Conservation (phyloP, 2,113 vertebrate species). For the Malurus elegans region DNA sequence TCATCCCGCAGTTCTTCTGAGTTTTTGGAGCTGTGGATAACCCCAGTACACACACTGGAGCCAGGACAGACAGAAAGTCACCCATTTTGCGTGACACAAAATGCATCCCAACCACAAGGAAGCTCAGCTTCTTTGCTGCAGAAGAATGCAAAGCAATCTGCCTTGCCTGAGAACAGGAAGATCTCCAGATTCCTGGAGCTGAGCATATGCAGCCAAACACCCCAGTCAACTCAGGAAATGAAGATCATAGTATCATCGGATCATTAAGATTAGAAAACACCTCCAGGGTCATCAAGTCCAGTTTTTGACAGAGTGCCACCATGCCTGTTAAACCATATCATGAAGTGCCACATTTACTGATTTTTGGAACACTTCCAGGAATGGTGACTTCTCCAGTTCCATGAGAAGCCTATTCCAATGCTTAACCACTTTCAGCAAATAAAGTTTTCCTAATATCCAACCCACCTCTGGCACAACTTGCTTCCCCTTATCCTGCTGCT, state of each 20-base stretch:
- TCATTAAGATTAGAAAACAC: not conserved
- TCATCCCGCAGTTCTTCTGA: rapidly evolving
- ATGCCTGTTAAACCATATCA: not conserved
- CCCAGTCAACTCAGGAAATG: not conserved
- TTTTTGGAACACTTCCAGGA: not conserved
- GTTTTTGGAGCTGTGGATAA: not conserved
- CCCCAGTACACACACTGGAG: not conserved
- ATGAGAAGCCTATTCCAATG: not conserved
- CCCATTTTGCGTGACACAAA: rapidly evolving
- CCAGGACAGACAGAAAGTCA: not conserved
- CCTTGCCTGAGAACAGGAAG: not conserved
- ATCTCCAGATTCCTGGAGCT: not conserved
- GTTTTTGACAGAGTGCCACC: rapidly evolving
- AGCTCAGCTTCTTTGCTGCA: not conserved
- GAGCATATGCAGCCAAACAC: not conserved
- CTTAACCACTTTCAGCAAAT: not conserved
- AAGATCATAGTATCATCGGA: not conserved
- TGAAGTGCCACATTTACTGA: not conserved
- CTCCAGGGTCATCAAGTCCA: not conserved
- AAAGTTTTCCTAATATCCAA: not conserved
- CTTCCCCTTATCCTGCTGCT: not conserved
- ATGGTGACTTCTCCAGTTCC: too few species aligned
- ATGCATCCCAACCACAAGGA: not conserved
- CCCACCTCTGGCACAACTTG: not conserved
- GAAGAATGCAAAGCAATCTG: not conserved